Percentiles rank a stretch among this genome's conserved stretches.
These are phyloP conservation scores for Scomberomorus guttatus DNA, from an alignment of 2,797 vertebrate species.

Conservation along the genomic window DNA sequence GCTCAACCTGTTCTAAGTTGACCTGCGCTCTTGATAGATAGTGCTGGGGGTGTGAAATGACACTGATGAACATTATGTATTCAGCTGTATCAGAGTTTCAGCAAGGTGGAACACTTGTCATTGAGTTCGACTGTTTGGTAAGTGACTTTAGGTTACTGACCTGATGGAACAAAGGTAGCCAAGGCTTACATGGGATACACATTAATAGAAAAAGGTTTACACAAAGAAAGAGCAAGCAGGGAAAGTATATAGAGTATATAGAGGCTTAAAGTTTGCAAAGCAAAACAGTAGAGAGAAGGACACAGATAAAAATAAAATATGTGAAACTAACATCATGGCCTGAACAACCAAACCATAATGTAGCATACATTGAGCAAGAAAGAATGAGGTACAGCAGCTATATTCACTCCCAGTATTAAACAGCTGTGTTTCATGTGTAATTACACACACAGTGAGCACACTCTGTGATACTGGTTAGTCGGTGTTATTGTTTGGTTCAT, in stretches of 20 bases:
- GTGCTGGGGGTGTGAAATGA: neutral
- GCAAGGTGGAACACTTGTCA: neutral
- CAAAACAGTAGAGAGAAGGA: neutral
- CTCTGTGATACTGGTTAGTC: neutral
- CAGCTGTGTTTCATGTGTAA: neutral
- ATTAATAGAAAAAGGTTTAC: neutral
- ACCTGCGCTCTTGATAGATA: neutral
- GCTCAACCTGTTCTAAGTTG: neutral
- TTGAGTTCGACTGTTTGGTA: neutral
- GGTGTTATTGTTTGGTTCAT: neutral
- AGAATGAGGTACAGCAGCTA: neutral
- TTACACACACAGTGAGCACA: neutral
- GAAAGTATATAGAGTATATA: neutral
- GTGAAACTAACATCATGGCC: neutral
- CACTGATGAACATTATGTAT: conserved; percentile 3
- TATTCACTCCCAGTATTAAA: neutral
- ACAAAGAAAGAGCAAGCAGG: neutral
- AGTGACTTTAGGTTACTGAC: neutral
- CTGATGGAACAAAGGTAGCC: neutral
- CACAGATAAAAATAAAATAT: neutral
- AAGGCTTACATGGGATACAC: neutral
- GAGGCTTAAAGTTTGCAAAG: neutral
- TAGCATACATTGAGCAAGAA: neutral
- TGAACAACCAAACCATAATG: neutral
- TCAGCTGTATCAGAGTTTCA: neutral